Evolutionary conservation across 2,797 vertebrate genomes (phyloP), one percentile per base, ranked within the genome.

Genomic region (Gymnocypris eckloni): DNA sequence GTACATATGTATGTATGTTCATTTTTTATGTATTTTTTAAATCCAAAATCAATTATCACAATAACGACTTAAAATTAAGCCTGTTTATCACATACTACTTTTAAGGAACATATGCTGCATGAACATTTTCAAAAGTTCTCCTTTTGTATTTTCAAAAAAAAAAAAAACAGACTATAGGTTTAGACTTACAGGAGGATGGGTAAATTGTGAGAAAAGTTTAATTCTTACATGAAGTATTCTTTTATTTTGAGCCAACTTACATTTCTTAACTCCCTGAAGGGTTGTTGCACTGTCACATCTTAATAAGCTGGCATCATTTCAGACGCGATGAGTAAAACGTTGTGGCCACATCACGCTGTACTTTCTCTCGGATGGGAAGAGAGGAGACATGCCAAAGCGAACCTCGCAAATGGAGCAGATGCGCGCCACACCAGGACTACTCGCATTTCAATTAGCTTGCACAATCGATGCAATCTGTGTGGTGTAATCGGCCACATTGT

Each of bases 401-500:
- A 73, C 93, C 92, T 93, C 91, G 89, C 91, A 92, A 87, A 89
- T 86, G 86, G 90, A 92, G 91, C 92, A 93, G 92, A 92, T 92
- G 92, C 85, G 87, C 85, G 75, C 88, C 85, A 54, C 90, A 90
- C 88, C 84, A 59, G 91, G 89, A 89, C 92, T 87, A 89, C 91
- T 93, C 89, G 93, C 91, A 92, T 93, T 94, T 94, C 93, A 94
- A 94, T 94, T 94, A 94, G 92, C 88, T 87, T 45, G 52, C 73
- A 89, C 93, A 93, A 94, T 94, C 93, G 91, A 92, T 93, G 92
- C 92, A 92, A 91, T 93, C 91, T 92, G 92, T 93, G 90, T 92
- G 92, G 89, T 89, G 90, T 92, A 91, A 93, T 93, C 89, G 91
- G 91, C 90, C 84, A 89, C 88, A 86, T 86, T 82, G 90, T 92